Conservation (phyloP, 1,140 invertebrate genomes). For the Drosophila kohkoa region DNA sequence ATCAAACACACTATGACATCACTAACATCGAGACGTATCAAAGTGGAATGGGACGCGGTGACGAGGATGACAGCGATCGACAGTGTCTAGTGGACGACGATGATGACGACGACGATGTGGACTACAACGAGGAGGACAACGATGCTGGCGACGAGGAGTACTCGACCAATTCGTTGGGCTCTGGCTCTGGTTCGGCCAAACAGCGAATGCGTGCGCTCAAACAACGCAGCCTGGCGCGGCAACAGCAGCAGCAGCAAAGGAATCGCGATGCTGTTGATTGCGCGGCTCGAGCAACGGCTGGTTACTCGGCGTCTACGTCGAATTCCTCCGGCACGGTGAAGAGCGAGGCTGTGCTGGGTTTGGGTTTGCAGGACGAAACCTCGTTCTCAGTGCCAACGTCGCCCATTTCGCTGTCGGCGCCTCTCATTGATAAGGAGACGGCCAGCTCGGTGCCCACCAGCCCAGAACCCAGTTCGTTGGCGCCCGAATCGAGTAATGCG, state of each 20-base stretch:
- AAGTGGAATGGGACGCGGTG: slow-evolving; percentile 66
- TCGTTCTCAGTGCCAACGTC: slow-evolving; percentile 84
- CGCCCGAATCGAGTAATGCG: slow-evolving; percentile 83
- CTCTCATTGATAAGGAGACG: slow-evolving; percentile 79
- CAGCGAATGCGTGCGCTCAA: slow-evolving; percentile 75
- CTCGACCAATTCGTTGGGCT: slow-evolving; percentile 74
- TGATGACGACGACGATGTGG: slow-evolving; percentile 67
- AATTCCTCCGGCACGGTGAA: slow-evolving; percentile 79
- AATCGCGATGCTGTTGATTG: slow-evolving; percentile 70
- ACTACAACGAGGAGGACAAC: slow-evolving; percentile 75
- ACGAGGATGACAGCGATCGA: slow-evolving; percentile 79
- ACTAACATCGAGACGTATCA: slow-evolving; percentile 84
- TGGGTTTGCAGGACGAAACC: slow-evolving; percentile 70
- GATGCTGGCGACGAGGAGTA: slow-evolving; percentile 81
- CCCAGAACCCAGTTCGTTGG: slow-evolving; percentile 87
- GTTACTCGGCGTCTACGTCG: slow-evolving; percentile 60
- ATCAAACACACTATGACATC: slow-evolving; percentile 82
- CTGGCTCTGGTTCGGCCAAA: slow-evolving; percentile 68
- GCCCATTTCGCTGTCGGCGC: slow-evolving; percentile 80
- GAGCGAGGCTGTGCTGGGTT: slow-evolving; percentile 58
- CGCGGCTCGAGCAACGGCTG: slow-evolving; percentile 44
- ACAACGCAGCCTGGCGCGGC: slow-evolving; percentile 59
- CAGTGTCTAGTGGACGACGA: slow-evolving; percentile 67
- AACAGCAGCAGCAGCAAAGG: slow-evolving; percentile 60
- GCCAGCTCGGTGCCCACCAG: slow-evolving; percentile 93